phyloP scores from a whole-genome alignment of 2,888 invertebrate species.

The Cyrtodaria siliqua region DNA sequence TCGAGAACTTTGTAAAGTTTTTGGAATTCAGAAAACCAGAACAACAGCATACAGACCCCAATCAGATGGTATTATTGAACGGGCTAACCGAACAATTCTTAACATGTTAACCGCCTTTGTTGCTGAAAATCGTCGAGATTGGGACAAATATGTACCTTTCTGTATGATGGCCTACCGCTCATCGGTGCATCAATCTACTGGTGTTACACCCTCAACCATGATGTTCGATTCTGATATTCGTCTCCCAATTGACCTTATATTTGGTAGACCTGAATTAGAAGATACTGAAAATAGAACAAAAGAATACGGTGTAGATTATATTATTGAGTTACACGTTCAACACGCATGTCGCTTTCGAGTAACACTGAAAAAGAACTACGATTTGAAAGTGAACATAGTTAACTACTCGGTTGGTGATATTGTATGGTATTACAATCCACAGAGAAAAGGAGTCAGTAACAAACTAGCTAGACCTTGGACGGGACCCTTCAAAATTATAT shows the following conservation, averaged over 20 bases:
- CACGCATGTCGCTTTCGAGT: neutral
- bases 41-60: slow-evolving; percentile 35
- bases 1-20: slow-evolving; percentile 47
- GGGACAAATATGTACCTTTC: slow-evolving; percentile 54
- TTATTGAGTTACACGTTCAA: neutral
- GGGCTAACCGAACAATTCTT: slow-evolving; percentile 5
- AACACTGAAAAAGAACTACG: neutral
- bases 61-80: slow-evolving; percentile 7
- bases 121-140: slow-evolving; percentile 25
- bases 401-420: no score
- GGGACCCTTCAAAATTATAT: no score
- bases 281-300: no score
- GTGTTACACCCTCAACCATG: no score
- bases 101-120: slow-evolving; percentile 1
- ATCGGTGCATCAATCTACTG: no score
- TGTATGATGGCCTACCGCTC: no score
- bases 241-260: no score
- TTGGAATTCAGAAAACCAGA: slow-evolving; percentile 50
- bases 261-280: no score
- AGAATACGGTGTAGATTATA: neutral
- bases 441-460: no score
- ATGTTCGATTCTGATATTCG: no score
- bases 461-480: no score
- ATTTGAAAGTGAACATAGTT: neutral
- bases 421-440: no score